phyloP scores from a whole-genome alignment of 2,113 vertebrate genomes.

The Clinocottus analis region DNA sequence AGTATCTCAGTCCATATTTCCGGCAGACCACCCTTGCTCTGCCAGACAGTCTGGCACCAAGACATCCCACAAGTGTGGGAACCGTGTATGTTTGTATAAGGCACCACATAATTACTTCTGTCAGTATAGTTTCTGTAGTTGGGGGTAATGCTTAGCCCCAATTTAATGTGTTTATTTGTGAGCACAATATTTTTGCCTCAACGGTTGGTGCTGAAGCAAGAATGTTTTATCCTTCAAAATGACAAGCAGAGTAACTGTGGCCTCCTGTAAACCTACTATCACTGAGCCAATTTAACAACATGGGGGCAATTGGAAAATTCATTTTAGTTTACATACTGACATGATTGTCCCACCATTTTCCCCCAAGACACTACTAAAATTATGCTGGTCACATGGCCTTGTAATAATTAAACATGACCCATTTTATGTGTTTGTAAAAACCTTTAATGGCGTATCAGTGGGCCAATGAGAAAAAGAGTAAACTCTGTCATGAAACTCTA shows the following conservation, averaged over 20 bases:
- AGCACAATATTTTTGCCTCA: slow-evolving; percentile 12
- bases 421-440: slow-evolving; percentile 7
- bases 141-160: slow-evolving; percentile 1
- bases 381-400: neutral
- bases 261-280: neutral
- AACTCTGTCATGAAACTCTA: neutral
- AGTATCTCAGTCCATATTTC: slow-evolving; percentile 47
- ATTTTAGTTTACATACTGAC: neutral
- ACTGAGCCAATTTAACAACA: slow-evolving; percentile 9
- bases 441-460: neutral
- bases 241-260: neutral
- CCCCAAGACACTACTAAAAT: slow-evolving; percentile 1
- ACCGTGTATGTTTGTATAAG: slow-evolving; percentile 16
- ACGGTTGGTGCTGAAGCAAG: neutral
- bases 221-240: neutral
- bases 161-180: slow-evolving; percentile 2
- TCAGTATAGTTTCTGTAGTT: slow-evolving; percentile 17
- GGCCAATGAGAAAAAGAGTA: neutral
- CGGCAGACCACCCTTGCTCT: slow-evolving; percentile 46
- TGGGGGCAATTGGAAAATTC: neutral
- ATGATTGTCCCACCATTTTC: neutral
- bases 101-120: slow-evolving; percentile 21
- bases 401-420: neutral
- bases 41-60: slow-evolving; percentile 62
- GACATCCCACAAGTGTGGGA: slow-evolving; percentile 42